Conservation (phyloP, 1,140 invertebrate species). For the Euura lappo region DNA sequence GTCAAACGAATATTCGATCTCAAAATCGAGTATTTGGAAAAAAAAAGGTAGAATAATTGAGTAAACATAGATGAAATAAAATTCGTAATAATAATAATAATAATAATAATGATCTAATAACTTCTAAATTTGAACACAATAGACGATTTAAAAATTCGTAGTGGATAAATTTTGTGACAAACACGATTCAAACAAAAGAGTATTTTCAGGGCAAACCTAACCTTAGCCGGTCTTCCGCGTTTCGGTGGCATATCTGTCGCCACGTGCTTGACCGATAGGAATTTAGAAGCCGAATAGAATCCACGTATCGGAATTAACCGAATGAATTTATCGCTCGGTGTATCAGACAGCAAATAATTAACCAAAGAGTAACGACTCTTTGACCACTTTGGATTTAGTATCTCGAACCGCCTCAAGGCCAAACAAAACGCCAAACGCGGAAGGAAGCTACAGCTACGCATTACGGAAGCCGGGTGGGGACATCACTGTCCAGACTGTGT, state of each 20-base stretch:
- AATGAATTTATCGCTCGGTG: too few species aligned
- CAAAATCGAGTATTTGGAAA: not conserved
- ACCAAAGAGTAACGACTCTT: too few species aligned
- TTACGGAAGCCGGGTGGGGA: too few species aligned
- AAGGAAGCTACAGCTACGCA: too few species aligned
- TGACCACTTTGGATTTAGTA: too few species aligned
- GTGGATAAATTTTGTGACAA: constrained; percentile 10
- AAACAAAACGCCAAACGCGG: too few species aligned
- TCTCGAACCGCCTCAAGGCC: too few species aligned
- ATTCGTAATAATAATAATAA: not conserved
- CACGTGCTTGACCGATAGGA: not conserved
- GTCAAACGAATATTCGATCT: not conserved
- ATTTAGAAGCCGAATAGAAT: not conserved
- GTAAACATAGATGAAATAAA: not conserved
- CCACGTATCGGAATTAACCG: too few species aligned
- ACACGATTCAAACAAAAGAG: constrained; percentile 1
- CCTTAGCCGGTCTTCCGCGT: constrained; percentile 33
- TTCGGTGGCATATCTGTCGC: constrained; percentile 38
- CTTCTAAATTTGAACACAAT: not conserved
- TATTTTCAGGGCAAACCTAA: constrained; percentile 17
- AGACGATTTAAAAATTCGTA: constrained; percentile 15
- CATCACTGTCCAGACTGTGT: too few species aligned
- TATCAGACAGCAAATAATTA: too few species aligned
- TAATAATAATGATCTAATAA: not conserved
- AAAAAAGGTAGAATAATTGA: not conserved